Evolutionary conservation across 2,797 vertebrate genomes (phyloP).

Genomic region (Chaenodraco wilsoni): DNA sequence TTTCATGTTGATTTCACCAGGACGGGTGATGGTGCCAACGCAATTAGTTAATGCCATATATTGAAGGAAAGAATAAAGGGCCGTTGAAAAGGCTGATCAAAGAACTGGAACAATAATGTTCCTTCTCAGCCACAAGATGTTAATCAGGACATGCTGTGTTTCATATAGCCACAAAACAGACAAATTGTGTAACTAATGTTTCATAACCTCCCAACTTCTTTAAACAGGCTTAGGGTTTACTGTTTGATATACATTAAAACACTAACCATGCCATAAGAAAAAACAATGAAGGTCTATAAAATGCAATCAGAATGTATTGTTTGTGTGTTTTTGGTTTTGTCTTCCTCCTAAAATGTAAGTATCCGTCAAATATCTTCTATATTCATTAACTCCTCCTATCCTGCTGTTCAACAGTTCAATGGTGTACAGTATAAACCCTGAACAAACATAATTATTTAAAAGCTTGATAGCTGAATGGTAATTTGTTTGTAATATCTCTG

Average conservation of each 20-base stretch:
- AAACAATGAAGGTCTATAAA: not conserved
- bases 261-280: not conserved
- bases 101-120: slow-evolving; percentile 80
- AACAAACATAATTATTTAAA: slow-evolving; percentile 30
- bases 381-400: slow-evolving; percentile 11
- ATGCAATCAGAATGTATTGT: not conserved
- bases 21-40: slow-evolving; percentile 56
- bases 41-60: slow-evolving; percentile 82
- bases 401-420: slow-evolving; percentile 1
- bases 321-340: slow-evolving; percentile 2
- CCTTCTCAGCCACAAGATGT: slow-evolving; percentile 76
- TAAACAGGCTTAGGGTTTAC: not conserved
- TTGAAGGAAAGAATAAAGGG: slow-evolving; percentile 80
- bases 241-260: not conserved
- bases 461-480: not conserved
- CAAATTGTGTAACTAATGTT: not conserved
- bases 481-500: slow-evolving; percentile 28
- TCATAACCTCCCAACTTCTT: not conserved
- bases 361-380: slow-evolving; percentile 20
- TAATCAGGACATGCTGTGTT: slow-evolving; percentile 26
- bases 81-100: slow-evolving; percentile 80
- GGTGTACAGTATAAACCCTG: slow-evolving; percentile 3
- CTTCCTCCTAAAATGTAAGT: slow-evolving; percentile 13
- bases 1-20: slow-evolving; percentile 82
- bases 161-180: slow-evolving; percentile 14